Evolutionary conservation across 2,888 invertebrate species (phyloP).

Genomic region (Dynastes maya): DNA sequence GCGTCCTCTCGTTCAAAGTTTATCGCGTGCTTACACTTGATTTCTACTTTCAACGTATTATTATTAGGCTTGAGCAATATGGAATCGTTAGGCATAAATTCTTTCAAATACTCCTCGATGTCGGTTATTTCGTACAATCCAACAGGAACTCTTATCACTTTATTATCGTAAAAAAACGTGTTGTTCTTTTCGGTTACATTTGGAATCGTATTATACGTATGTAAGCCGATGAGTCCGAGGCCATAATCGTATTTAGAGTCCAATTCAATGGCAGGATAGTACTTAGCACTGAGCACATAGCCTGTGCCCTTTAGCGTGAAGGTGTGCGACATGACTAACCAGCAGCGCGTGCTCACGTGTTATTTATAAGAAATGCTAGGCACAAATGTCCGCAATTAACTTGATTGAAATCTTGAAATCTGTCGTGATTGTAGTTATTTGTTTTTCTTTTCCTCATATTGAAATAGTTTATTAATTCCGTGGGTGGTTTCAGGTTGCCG

Average conservation of each 20-base stretch:
- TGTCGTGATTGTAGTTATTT: conserved; percentile 59
- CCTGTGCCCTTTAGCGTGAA: conserved; percentile 56
- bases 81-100: conserved; percentile 17
- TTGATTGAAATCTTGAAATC: conserved; percentile 59
- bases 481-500: conserved; percentile 13
- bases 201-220: conserved; percentile 63
- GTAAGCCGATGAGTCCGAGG: conserved; percentile 61
- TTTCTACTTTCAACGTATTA: conserved; percentile 59
- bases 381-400: conserved; percentile 62
- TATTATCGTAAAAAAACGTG: conserved; percentile 59
- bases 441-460: conserved; percentile 36
- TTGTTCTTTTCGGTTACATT: conserved; percentile 61
- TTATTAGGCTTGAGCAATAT: conserved; percentile 57
- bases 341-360: no score
- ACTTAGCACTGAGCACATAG: conserved; percentile 56
- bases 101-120: conserved; percentile 57
- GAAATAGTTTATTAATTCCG: conserved; percentile 17
- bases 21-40: conserved; percentile 43
- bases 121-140: conserved; percentile 63
- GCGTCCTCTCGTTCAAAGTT: conserved; percentile 23
- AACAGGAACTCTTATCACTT: conserved; percentile 58
- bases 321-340: no score
- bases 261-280: conserved; percentile 60
- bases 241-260: conserved; percentile 56
- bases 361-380: conserved; percentile 57